A percentile compares a stretch with the other conserved stretches of the same genome.
Evolutionary conservation across 2,797 vertebrate species (phyloP).

Genomic region (Novumbra hubbsi): DNA sequence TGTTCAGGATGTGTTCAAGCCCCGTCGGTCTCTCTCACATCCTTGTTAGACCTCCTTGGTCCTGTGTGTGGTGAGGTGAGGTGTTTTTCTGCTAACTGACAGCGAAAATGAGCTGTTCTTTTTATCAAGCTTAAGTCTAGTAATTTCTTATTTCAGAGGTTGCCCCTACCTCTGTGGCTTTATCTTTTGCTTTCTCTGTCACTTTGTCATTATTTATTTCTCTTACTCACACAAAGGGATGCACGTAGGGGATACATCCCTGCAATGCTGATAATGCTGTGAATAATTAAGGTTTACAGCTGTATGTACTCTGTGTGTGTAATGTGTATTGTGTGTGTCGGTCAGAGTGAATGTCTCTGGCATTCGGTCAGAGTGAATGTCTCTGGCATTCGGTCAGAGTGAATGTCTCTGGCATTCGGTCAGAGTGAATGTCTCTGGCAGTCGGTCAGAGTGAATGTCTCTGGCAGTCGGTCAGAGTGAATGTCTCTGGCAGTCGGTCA

Average conservation of each 20-base stretch:
- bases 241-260: no score
- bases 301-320: background rate
- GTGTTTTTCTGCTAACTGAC: no score
- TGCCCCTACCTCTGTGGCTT: background rate
- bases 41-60: no score
- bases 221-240: no score
- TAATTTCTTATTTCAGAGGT: no score
- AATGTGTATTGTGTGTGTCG: background rate
- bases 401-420: background rate
- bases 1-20: no score
- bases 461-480: background rate
- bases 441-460: no score
- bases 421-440: background rate
- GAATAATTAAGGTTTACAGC: background rate
- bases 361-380: background rate
- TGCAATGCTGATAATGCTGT: background rate
- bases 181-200: background rate
- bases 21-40: no score
- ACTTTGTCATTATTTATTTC: background rate
- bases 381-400: background rate
- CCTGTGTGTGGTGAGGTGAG: no score
- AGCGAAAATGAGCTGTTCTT: no score
- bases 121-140: no score
- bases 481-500: background rate
- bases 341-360: no score